These are phyloP conservation scores for Agrotis clavis DNA, from an alignment of 2,888 invertebrate genomes.

Conservation along the genomic window DNA sequence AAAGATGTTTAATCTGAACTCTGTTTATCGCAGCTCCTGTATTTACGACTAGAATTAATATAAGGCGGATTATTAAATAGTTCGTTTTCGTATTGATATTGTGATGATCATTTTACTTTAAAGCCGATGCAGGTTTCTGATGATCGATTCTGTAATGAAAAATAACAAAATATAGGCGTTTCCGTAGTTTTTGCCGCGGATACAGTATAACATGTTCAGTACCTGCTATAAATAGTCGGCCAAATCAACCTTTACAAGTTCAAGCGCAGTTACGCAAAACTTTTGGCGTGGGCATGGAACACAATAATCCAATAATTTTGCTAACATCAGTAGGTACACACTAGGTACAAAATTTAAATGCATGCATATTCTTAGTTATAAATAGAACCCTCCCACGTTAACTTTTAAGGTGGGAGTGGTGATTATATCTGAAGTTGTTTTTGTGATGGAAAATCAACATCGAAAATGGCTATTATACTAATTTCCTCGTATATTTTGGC, in stretches of 20 bases:
- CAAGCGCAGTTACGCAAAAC: not conserved
- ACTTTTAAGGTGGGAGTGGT: too few species aligned
- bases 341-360: too few species aligned
- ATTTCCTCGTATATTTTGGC: too few species aligned
- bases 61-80: not conserved
- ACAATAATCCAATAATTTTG: not conserved
- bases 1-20: too few species aligned
- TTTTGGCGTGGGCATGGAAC: not conserved
- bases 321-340: not conserved
- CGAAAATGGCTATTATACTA: not conserved
- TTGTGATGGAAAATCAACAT: too few species aligned
- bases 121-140: too few species aligned
- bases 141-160: too few species aligned
- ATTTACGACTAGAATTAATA: not conserved
- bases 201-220: too few species aligned
- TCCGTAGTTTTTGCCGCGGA: too few species aligned
- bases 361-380: not conserved
- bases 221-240: too few species aligned
- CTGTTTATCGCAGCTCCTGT: not conserved
- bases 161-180: too few species aligned
- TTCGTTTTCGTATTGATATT: not conserved
- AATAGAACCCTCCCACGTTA: not conserved
- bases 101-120: not conserved
- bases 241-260: not conserved
- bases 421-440: too few species aligned